Percentiles rank a stretch among this genome's conserved stretches.
Conservation (phyloP, 1,140 invertebrate species). For the Drosophila pachea region DNA sequence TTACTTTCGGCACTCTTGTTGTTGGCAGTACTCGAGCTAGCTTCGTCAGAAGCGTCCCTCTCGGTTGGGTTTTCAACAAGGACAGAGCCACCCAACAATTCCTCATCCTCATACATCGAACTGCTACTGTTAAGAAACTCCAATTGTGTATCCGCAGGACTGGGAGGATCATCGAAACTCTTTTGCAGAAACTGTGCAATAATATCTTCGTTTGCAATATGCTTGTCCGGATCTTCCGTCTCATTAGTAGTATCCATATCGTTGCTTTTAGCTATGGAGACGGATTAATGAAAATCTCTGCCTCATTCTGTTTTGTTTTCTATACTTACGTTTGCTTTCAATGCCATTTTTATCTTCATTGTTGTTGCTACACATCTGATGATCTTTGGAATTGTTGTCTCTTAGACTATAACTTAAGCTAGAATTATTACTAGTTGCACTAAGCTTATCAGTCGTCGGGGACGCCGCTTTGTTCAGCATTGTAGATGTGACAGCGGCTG, state of each 20-base stretch:
- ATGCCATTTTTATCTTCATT: conserved; percentile 30
- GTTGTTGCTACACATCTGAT: conserved; percentile 8
- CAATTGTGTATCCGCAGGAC: conserved; percentile 42
- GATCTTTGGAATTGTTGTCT: conserved; percentile 54
- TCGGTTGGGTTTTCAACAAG: conserved; percentile 1
- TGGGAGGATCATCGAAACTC: conserved; percentile 24
- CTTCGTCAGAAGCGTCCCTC: conserved; percentile 1
- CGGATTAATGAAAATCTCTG: background rate
- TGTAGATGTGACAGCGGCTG: conserved; percentile 37
- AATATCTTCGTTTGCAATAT: conserved; percentile 64
- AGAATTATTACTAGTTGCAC: conserved; percentile 75
- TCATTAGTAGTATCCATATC: conserved; percentile 22
- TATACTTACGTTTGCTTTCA: conserved; percentile 34
- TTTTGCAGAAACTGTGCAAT: conserved; percentile 62
- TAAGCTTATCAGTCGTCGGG: conserved; percentile 71
- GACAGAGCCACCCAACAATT: conserved; percentile 8
- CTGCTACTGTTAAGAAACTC: conserved; percentile 71
- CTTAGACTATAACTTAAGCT: conserved; percentile 71
- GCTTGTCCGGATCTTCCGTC: conserved; percentile 23
- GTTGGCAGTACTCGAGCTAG: background rate
- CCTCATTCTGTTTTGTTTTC: background rate
- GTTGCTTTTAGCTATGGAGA: conserved; percentile 16
- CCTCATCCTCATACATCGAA: conserved; percentile 68
- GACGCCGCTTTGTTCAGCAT: conserved; percentile 32
- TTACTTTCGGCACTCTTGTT: conserved; percentile 30